Conservation (phyloP, 2,888 invertebrate genomes). For the Eristalinus sepulchralis region DNA sequence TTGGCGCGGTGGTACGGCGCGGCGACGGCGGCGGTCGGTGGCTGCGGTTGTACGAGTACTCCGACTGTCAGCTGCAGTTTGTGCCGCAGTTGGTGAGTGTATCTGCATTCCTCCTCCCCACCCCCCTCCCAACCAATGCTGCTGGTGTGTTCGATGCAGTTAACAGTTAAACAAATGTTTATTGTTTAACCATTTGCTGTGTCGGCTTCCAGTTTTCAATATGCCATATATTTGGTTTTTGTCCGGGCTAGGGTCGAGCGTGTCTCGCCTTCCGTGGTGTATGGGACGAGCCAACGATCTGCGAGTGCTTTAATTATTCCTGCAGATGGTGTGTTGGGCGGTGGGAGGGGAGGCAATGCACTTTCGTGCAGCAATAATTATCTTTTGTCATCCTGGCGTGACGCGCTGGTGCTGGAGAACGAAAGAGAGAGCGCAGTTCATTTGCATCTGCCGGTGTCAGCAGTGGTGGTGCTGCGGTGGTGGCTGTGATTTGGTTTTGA, state of each 20-base stretch:
- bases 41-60: background rate
- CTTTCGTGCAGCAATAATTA: slow-evolving; percentile 59
- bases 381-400: slow-evolving; percentile 59
- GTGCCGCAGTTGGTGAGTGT: slow-evolving; percentile 1
- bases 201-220: slow-evolving; percentile 55
- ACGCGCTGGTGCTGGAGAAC: background rate
- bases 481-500: slow-evolving; percentile 27
- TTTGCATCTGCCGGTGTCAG: slow-evolving; percentile 46
- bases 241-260: background rate
- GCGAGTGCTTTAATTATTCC: slow-evolving; percentile 13
- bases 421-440: slow-evolving; percentile 36
- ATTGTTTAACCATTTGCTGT: slow-evolving; percentile 64
- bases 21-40: background rate
- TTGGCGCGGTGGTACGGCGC: background rate
- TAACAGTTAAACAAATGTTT: slow-evolving; percentile 70
- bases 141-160: slow-evolving; percentile 63
- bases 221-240: slow-evolving; percentile 47
- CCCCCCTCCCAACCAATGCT: slow-evolving; percentile 25
- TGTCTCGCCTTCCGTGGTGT: slow-evolving; percentile 24
- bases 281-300: slow-evolving; percentile 1
- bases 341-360: background rate
- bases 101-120: slow-evolving; percentile 40
- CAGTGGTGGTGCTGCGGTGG: background rate
- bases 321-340: background rate
- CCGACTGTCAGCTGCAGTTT: slow-evolving; percentile 29